Evolutionary conservation across 2,888 invertebrate genomes (phyloP).

Genomic region (Limnephilus marmoratus): DNA sequence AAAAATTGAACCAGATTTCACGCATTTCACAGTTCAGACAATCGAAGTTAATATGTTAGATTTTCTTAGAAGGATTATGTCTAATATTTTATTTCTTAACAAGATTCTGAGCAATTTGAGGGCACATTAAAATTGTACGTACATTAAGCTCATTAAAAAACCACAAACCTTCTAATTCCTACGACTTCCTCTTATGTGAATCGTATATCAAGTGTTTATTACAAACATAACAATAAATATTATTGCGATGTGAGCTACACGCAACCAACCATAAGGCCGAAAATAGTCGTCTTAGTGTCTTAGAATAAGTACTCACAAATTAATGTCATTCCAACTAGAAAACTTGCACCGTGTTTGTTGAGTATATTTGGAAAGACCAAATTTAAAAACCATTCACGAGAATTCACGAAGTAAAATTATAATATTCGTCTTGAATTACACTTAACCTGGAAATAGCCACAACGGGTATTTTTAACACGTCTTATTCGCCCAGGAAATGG

Average conservation of each 20-base stretch:
- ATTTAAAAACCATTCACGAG: background rate
- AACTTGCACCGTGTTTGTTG: background rate
- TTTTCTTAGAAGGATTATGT: too few species aligned
- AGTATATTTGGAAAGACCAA: background rate
- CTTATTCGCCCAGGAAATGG: background rate
- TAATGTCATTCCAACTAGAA: background rate
- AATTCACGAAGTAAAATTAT: background rate
- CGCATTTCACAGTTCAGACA: too few species aligned
- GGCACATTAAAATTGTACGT: background rate
- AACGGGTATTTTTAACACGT: background rate
- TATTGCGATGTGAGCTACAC: background rate
- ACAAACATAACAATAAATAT: background rate
- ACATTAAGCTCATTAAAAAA: background rate
- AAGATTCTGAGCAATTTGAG: background rate
- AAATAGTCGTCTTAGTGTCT: background rate
- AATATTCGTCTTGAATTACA: background rate
- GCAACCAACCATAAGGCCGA: background rate
- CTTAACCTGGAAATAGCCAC: background rate
- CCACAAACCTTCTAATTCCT: background rate
- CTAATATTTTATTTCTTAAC: background rate
- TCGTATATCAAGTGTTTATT: background rate
- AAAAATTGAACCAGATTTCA: too few species aligned
- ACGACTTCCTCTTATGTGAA: background rate
- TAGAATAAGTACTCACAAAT: background rate
- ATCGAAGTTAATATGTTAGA: too few species aligned